A percentile compares a stretch with the other conserved stretches of the same genome.
Evolutionary conservation across 1,140 invertebrate genomes (phyloP).

Genomic region (Tenebrio molitor): DNA sequence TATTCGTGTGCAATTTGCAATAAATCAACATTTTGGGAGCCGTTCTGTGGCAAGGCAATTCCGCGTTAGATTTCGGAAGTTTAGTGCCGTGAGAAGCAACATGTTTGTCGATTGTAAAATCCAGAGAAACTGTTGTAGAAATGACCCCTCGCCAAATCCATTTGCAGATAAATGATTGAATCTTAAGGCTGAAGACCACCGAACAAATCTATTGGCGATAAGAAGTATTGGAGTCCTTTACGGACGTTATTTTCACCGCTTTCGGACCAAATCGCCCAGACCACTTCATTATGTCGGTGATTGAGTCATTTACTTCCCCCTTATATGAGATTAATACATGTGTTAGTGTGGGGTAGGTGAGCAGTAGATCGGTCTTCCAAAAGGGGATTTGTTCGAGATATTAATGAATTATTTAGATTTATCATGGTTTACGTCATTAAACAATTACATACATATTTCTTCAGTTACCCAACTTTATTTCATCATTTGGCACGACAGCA

Average conservation of each 20-base stretch:
- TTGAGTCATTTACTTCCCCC: conserved; percentile 63
- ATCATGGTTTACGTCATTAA: background rate
- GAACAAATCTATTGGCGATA: conserved; percentile 58
- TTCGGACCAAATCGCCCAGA: conserved; percentile 57
- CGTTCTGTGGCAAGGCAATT: conserved; percentile 50
- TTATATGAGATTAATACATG: conserved; percentile 62
- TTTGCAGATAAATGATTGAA: conserved; percentile 59
- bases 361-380: conserved; percentile 7
- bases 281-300: conserved; percentile 63
- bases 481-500: no score
- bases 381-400: conserved; percentile 29
- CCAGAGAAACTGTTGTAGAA: conserved; percentile 40
- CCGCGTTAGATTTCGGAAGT: conserved; percentile 54
- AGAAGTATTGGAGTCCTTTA: conserved; percentile 57
- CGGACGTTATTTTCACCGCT: conserved; percentile 54
- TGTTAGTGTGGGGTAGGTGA: conserved; percentile 48
- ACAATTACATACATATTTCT: background rate
- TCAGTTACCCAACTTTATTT: no score
- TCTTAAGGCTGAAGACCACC: conserved; percentile 47
- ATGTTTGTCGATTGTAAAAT: conserved; percentile 59
- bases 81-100: conserved; percentile 59
- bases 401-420: conserved; percentile 32
- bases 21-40: conserved; percentile 59
- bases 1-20: conserved; percentile 46
- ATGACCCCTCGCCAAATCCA: conserved; percentile 54